Evolutionary conservation across 2,113 vertebrate genomes (phyloP), one percentile per base, ranked within the genome.

Genomic region (Mustela nigripes): DNA sequence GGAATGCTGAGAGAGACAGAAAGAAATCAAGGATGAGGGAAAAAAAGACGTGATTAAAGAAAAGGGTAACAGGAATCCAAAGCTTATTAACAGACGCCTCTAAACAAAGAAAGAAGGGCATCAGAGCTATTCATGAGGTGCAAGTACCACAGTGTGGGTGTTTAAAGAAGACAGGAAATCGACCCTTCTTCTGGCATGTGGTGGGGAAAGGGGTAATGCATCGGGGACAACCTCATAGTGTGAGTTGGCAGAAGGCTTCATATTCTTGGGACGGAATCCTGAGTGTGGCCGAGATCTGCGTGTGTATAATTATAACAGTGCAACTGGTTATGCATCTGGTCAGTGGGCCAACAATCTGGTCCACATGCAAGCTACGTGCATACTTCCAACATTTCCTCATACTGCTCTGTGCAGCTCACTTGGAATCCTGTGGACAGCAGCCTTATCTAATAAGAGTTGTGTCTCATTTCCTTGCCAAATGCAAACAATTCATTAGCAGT

Each of bases 301-400:
- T 45, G 21, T 0, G 9, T 22, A 2, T 21, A 56, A n/a, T 4
- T 53, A 5, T 14, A 71, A 39, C 2, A n/a, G 33, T 14, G 7
- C 6, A 8, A 63, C 73, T 2, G 60, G 36, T 31, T 11, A 53
- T 12, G n/a, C 24, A 31, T 63, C 36, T 22, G 2, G 67, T 73
- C 42, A 12, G 45, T 2, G 2, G 7, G 16, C 60, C 65, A 58
- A 65, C 24, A 24, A 53, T 53, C 78, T 22, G n/a, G 48, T 76
- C 18, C 15, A 9, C 5, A 12, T 11, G 79, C 15, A 39, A 39
- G 19, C 33, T 50, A 4, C 19, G 4, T 31, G 11, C 3, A 0
- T 28, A 67, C 33, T 81, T 62, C 24, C 73, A 76, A 1, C 7
- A 12, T 42, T 45, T 80, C 33, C 7, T 80, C 21, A 4, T 1